Percentiles rank a stretch among this genome's conserved stretches.
These are phyloP conservation scores for Therioaphis trifolii DNA, from an alignment of 2,888 invertebrate genomes.

Conservation along the genomic window DNA sequence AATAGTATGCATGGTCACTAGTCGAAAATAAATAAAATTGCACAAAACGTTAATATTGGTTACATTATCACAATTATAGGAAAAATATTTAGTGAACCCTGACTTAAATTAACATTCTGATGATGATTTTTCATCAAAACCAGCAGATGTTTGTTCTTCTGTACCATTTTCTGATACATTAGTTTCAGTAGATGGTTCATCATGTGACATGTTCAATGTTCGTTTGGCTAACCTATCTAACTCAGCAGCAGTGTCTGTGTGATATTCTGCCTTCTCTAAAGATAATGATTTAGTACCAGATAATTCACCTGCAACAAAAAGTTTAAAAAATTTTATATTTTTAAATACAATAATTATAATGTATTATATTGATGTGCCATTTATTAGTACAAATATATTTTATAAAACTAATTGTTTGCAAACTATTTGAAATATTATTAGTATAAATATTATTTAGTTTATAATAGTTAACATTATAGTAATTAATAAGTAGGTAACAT, in stretches of 20 bases:
- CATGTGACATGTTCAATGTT: conserved; percentile 67
- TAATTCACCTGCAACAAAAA: conserved; percentile 9
- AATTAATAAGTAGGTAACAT: no score
- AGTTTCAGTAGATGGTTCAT: conserved; percentile 30
- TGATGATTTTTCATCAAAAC: conserved; percentile 46
- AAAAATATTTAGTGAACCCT: conserved; percentile 30
- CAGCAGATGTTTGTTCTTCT: conserved; percentile 30
- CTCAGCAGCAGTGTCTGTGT: conserved; percentile 92
- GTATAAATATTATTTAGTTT: no score
- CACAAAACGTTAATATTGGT: conserved; percentile 34
- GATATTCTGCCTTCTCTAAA: conserved; percentile 73
- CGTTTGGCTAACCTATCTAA: conserved; percentile 87
- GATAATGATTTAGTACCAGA: conserved; percentile 51
- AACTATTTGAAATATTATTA: no score
- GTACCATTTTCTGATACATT: neutral
- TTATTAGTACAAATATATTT: neutral
- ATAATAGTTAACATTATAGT: no score
- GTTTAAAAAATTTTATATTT: neutral
- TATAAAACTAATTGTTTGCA: no score
- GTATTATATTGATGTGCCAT: neutral
- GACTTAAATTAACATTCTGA: conserved; percentile 45
- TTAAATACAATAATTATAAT: no score
- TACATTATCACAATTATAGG: conserved; percentile 52
- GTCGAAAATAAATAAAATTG: conserved; percentile 45
- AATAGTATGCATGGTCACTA: neutral